Evolutionary conservation across 2,888 invertebrate species (phyloP).

Genomic region (Ditylenchus weischeri): DNA sequence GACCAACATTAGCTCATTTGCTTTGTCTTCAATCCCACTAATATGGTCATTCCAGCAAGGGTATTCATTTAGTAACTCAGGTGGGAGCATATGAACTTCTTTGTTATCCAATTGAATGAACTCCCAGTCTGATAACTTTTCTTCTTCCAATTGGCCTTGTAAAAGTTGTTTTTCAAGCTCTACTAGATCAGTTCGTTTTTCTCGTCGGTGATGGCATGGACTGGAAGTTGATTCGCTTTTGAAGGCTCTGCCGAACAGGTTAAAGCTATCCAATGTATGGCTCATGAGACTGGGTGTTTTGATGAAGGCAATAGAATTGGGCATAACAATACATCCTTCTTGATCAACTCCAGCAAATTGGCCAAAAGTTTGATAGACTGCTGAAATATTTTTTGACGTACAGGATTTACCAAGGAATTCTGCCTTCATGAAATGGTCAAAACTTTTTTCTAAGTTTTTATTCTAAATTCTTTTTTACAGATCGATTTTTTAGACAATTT

Average conservation of each 20-base stretch:
- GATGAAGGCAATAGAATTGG: background rate
- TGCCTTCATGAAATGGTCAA: too few relatives aligned
- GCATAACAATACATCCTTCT: constrained; percentile 14
- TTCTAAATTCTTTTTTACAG: too few relatives aligned
- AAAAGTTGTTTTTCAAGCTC: background rate
- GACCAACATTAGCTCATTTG: constrained; percentile 27
- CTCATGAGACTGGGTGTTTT: too few relatives aligned
- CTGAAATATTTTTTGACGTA: constrained; percentile 5
- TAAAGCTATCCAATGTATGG: background rate
- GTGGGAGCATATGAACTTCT: constrained; percentile 4
- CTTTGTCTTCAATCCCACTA: constrained; percentile 25
- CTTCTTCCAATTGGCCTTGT: background rate
- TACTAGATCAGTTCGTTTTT: constrained; percentile 1
- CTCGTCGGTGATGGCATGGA: constrained; percentile 6
- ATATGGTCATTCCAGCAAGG: constrained; percentile 22
- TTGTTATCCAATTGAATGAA: background rate
- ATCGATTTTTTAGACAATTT: too few relatives aligned
- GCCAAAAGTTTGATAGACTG: constrained; percentile 27
- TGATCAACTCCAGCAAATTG: constrained; percentile 16
- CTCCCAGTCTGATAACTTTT: constrained; percentile 6
- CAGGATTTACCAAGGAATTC: too few relatives aligned
- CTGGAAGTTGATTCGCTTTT: background rate
- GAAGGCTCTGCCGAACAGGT: background rate
- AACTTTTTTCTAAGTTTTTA: too few relatives aligned
- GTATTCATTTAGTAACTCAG: constrained; percentile 12